phyloP scores from a whole-genome alignment of 2,888 invertebrate species.

The Bombylius discolor region DNA sequence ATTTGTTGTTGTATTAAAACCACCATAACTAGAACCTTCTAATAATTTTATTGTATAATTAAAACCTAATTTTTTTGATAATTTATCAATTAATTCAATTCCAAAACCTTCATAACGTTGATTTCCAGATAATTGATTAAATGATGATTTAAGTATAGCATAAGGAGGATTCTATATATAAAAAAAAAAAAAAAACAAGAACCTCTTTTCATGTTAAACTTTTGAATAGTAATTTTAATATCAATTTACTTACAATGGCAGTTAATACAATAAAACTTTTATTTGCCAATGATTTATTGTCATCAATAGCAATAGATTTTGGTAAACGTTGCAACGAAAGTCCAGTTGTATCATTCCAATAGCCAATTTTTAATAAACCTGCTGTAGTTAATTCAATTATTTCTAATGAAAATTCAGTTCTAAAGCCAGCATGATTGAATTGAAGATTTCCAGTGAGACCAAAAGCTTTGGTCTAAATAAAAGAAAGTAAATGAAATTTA shows the following conservation, averaged over 20 bases:
- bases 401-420: slow-evolving; percentile 55
- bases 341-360: slow-evolving; percentile 52
- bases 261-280: slow-evolving; percentile 58
- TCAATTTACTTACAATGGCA: slow-evolving; percentile 44
- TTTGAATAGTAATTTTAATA: too few species aligned
- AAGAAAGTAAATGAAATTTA: neutral
- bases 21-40: slow-evolving; percentile 61
- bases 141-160: slow-evolving; percentile 64
- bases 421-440: slow-evolving; percentile 63
- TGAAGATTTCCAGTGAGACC: slow-evolving; percentile 62
- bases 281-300: slow-evolving; percentile 51
- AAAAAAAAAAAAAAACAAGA: neutral
- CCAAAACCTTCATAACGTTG: slow-evolving; percentile 77
- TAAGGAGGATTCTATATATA: slow-evolving; percentile 65
- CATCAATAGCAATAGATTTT: slow-evolving; percentile 33
- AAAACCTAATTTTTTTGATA: slow-evolving; percentile 65
- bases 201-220: too few species aligned
- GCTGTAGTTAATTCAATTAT: slow-evolving; percentile 49
- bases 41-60: slow-evolving; percentile 70
- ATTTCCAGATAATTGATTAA: slow-evolving; percentile 55
- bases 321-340: slow-evolving; percentile 42
- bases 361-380: slow-evolving; percentile 53
- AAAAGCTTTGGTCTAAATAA: slow-evolving; percentile 22
- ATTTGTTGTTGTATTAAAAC: slow-evolving; percentile 44
- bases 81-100: slow-evolving; percentile 70